Base-by-base conservation (phyloP, 2,888 invertebrate species). In the Hoplodrina blanda region DNA sequence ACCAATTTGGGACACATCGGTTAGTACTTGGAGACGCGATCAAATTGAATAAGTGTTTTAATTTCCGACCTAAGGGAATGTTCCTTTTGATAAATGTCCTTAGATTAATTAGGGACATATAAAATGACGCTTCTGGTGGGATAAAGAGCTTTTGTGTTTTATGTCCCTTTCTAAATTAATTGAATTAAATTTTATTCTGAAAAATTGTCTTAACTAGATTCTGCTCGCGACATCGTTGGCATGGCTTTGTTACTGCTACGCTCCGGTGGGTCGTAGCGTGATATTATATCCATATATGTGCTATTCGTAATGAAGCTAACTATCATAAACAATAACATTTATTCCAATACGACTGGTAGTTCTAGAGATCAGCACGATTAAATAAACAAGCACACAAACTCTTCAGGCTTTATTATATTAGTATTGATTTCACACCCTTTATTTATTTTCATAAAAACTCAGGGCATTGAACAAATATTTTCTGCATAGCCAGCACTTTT, bases 31-130 rank as follows among this genome's bases (percentile, higher is more conserved):
- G 50, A 70, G 62, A 64, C 57, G 59, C 69, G 69, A 73, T 72
- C 63, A 76, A 83, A 83, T 84, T 78, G 73, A 84, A 81, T 85
- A 86, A 85, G 63, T 67, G 57, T 73, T 73, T 76, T 83, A 78
- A 72, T 80, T 76, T 81, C 62, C 61, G 61, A 60, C 53, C 69
- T 52, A 55, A 63, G 53, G n/a, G 25, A 60, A 52, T 49, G 20
- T 59, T 64, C 54, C 33, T 62, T 64, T 80, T 69, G 59, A 53
- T 49, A 69, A 62, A 61, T 56, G 57, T 46, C 41, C 60, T 44
- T 17, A 59, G 41, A 80, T 63, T 62, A 59, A 75, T 67, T 61
- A 52, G 19, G n/a, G 46, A 41, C 33, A 52, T 41, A 56, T 73
- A 61, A 66, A 64, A 50, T 68, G 3, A 49, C 11, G 41, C 30